phyloP scores from a whole-genome alignment of 2,888 invertebrate genomes.

The Habrosyne pyritoides region DNA sequence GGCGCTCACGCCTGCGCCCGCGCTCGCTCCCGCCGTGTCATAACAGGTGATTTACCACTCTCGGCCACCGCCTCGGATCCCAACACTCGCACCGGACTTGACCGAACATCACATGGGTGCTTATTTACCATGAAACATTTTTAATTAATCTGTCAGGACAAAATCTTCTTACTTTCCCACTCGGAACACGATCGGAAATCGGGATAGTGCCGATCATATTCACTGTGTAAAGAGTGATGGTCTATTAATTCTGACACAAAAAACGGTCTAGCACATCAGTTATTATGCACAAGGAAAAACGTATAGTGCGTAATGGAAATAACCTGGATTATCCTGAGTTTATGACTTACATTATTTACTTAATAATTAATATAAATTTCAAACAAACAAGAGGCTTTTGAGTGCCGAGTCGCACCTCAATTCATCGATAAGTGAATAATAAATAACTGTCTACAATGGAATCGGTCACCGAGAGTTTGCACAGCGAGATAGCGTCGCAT shows the following conservation, averaged over 20 bases:
- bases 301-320: neutral
- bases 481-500: conserved; percentile 5
- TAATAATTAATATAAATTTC: neutral
- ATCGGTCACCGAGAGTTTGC: conserved; percentile 14
- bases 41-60: conserved; percentile 11
- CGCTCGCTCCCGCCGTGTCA: conserved; percentile 5
- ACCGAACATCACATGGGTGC: neutral
- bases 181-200: too few relatives aligned
- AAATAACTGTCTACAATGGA: conserved; percentile 13
- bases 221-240: too few relatives aligned
- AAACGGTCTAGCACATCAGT: too few relatives aligned
- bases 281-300: too few relatives aligned
- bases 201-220: too few relatives aligned
- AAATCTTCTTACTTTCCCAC: too few relatives aligned
- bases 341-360: neutral
- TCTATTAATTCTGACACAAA: too few relatives aligned
- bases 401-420: neutral
- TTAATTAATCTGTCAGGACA: too few relatives aligned
- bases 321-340: neutral
- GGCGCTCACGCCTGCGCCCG: conserved; percentile 27
- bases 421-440: conserved; percentile 12
- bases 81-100: neutral
- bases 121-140: too few relatives aligned
- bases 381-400: neutral
- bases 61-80: neutral